These are phyloP conservation scores for Caradrina clavipalpis DNA, from an alignment of 2,888 invertebrate genomes.

Conservation along the genomic window DNA sequence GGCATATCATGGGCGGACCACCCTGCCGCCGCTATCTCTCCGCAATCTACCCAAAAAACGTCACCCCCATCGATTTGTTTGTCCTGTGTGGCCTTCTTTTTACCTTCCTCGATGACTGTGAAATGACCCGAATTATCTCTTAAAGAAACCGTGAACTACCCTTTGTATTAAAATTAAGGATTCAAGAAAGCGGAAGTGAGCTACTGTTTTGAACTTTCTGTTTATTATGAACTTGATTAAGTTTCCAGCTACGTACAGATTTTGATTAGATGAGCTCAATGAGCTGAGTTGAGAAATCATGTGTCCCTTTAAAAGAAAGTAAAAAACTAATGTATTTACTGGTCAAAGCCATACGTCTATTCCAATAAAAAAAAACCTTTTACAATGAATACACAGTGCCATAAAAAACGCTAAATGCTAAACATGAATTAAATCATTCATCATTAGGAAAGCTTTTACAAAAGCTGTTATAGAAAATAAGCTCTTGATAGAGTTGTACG, in stretches of 20 bases:
- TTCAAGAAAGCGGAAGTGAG: conserved; percentile 23
- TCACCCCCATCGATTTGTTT: conserved; percentile 83
- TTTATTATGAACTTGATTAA: background rate
- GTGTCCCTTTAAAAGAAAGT: too few species aligned
- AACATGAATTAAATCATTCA: conserved; percentile 42
- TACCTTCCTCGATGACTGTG: conserved; percentile 77
- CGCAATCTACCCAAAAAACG: conserved; percentile 84
- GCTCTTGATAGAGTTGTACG: conserved; percentile 63
- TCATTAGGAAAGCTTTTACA: conserved; percentile 46
- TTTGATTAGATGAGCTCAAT: background rate
- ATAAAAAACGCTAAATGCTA: conserved; percentile 5
- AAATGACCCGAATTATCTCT: conserved; percentile 60
- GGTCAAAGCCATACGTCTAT: background rate
- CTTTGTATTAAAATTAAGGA: conserved; percentile 52
- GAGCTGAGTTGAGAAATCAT: background rate
- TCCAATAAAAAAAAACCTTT: conserved; percentile 6
- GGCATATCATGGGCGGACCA: conserved; percentile 78
- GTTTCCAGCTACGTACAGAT: background rate
- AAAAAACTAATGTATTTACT: background rate
- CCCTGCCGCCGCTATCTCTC: conserved; percentile 80
- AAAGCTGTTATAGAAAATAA: conserved; percentile 57
- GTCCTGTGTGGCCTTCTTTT: conserved; percentile 87
- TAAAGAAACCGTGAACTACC: conserved; percentile 52
- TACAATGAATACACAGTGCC: conserved; percentile 4
- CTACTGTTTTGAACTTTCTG: conserved; percentile 6